Evolutionary conservation across 2,113 vertebrate species (phyloP), one percentile per base, ranked within the genome.

Genomic region (Lagenorhynchus albirostris): DNA sequence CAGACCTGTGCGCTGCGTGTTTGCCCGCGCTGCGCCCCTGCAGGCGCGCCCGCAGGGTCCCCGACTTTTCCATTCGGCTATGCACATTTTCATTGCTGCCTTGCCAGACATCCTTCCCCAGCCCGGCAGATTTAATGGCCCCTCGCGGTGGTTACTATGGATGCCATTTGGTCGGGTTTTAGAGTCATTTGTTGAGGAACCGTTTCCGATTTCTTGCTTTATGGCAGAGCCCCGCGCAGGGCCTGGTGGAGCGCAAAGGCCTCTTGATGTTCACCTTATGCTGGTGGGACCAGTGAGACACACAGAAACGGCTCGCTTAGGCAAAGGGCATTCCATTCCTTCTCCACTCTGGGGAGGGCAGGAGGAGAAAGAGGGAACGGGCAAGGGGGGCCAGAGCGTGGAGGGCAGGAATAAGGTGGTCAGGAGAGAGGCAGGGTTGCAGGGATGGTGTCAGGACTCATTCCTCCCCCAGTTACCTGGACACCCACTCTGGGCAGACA

Each of bases 371-470:
- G 55, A 17, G 31, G 8, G 26, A 7, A 0, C 13, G 2, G 21
- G 14, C 31, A 3, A 63, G 38, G 88, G 18, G 31, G 6, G 38
- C 13, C 47, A 31, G 47, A 3, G 3, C 0, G 0, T 25, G 29
- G 41, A 76, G 67, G 25, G 7, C 65, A 14, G 15, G n/a, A 55
- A 36, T 10, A 10, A 58, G 41, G 50, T 23, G 26, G 33, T 29
- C 3, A 17, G 6, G 36, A 9, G 21, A 31, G 10, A n/a, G 12
- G 9, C 17, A 41, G 80, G 15, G 25, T 10, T 38, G 1, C 82
- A 38, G 50, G 44, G 31, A 18, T 15, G 36, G 55, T 82, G 41
- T 5, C 60, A 1, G 67, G 44, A 41, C n/a, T 80, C 29, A 31
- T 36, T n/a, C 31, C 47, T n/a, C 2, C 44, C 38, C 38, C 58